These are phyloP conservation scores for Alviniconcha marisindica DNA, from an alignment of 1,140 invertebrate species.

Conservation along the genomic window DNA sequence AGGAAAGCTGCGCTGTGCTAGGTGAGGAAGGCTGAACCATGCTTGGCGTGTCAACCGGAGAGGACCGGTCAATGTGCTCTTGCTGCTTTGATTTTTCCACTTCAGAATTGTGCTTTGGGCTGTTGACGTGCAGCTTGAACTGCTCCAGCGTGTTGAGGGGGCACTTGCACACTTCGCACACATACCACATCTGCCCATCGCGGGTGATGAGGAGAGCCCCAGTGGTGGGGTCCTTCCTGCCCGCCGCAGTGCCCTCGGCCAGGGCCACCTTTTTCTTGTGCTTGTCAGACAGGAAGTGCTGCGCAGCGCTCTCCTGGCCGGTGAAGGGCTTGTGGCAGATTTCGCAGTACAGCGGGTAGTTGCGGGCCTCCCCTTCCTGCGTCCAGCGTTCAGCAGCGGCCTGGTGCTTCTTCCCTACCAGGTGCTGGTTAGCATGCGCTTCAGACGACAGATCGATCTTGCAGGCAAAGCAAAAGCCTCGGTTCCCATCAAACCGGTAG, in stretches of 20 bases:
- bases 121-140: slow-evolving; percentile 53
- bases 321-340: slow-evolving; percentile 58
- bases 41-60: not conserved
- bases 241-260: not conserved
- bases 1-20: too few species aligned
- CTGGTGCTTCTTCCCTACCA: slow-evolving; percentile 52
- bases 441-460: slow-evolving; percentile 52
- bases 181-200: slow-evolving; percentile 56
- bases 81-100: slow-evolving; percentile 30
- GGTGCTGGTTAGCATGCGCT: slow-evolving; percentile 51
- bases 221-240: not conserved
- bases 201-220: slow-evolving; percentile 2
- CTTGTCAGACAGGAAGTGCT: slow-evolving; percentile 61
- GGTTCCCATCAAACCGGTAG: slow-evolving; percentile 43
- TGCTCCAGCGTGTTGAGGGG: slow-evolving; percentile 60
- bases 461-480: slow-evolving; percentile 52
- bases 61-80: not conserved
- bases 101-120: slow-evolving; percentile 53
- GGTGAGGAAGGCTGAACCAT: not conserved
- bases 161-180: slow-evolving; percentile 60
- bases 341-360: slow-evolving; percentile 53
- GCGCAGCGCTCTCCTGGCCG: slow-evolving; percentile 61
- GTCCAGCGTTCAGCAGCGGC: slow-evolving; percentile 39
- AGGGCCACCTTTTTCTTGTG: slow-evolving; percentile 53
- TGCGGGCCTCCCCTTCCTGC: slow-evolving; percentile 13